phyloP scores from a whole-genome alignment of 2,113 vertebrate genomes.

The Podiceps cristatus region DNA sequence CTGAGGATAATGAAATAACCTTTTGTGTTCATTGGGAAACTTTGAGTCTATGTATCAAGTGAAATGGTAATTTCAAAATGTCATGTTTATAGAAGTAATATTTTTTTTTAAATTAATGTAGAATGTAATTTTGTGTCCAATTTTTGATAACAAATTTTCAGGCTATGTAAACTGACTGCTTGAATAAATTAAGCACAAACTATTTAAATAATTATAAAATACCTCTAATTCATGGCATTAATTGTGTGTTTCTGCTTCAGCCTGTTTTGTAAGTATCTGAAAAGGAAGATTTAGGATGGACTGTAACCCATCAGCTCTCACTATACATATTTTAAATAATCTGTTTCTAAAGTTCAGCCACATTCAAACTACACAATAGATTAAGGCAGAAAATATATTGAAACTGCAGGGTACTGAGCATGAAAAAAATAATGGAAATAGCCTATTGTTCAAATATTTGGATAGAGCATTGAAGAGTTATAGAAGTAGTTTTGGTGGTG shows the following conservation, averaged over 20 bases:
- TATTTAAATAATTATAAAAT: neutral
- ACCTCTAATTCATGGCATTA: neutral
- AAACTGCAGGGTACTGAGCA: neutral
- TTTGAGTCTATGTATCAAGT: neutral
- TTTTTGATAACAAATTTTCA: neutral
- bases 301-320: neutral
- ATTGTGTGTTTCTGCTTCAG: neutral
- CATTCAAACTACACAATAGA: neutral
- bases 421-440: neutral
- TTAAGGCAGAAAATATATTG: neutral
- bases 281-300: neutral
- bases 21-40: neutral
- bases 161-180: neutral
- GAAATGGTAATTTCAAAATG: neutral
- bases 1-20: neutral
- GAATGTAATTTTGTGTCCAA: neutral
- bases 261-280: neutral
- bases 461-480: neutral
- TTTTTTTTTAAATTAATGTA: neutral
- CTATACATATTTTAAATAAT: neutral
- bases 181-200: neutral
- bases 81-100: neutral
- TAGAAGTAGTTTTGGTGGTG: neutral
- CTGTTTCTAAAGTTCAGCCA: neutral
- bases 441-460: neutral